These are phyloP conservation scores for Eupsilia transversa DNA, from an alignment of 2,888 invertebrate species.

Conservation along the genomic window DNA sequence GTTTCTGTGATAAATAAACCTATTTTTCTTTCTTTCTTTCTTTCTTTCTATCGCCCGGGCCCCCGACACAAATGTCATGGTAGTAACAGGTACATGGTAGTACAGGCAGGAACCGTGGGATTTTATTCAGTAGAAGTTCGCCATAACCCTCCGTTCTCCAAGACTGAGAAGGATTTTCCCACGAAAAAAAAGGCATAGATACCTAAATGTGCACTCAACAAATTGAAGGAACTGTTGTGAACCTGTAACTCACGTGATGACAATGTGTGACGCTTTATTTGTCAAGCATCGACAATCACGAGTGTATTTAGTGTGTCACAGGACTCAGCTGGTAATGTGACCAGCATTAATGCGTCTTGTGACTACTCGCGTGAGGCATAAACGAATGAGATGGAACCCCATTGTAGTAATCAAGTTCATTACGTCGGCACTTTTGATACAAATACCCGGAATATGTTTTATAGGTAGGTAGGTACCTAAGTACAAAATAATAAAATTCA, in stretches of 20 bases:
- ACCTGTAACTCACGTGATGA: not conserved
- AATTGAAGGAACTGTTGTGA: not conserved
- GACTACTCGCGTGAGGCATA: constrained; percentile 16
- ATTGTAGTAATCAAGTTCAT: constrained; percentile 20
- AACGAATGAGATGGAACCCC: not conserved
- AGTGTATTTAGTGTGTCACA: not conserved
- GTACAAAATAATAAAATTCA: not conserved
- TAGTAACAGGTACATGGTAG: too few relatives aligned
- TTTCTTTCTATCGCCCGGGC: too few relatives aligned
- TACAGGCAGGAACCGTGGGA: not conserved
- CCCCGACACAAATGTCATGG: too few relatives aligned
- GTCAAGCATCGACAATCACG: too few relatives aligned
- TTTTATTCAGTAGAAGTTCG: not conserved
- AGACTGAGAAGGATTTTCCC: not conserved
- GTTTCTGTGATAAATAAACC: too few relatives aligned
- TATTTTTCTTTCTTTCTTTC: too few relatives aligned
- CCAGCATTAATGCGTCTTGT: constrained; percentile 1
- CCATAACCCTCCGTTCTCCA: not conserved
- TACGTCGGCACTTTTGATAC: not conserved
- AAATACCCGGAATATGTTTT: not conserved
- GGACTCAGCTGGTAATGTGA: not conserved
- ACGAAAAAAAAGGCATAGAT: not conserved
- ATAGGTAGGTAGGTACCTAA: not conserved
- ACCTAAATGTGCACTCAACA: not conserved
- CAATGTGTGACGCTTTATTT: not conserved